Evolutionary conservation across 2,113 vertebrate genomes (phyloP), one percentile per base, ranked within the genome.

Genomic region (Sphyrna mokarran): DNA sequence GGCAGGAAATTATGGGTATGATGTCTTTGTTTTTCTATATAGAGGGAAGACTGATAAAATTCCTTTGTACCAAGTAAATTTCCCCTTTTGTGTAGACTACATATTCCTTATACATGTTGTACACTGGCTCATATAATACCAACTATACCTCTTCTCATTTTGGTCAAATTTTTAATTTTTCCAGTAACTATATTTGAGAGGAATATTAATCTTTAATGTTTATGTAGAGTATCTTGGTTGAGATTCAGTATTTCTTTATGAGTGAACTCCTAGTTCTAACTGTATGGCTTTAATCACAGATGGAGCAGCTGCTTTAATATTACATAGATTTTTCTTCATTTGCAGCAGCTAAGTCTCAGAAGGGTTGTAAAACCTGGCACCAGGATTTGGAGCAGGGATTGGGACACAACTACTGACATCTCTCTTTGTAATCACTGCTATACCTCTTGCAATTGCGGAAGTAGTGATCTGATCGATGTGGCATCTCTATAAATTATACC

Each of bases 291-390:
- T 95, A 72, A 95, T 70, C 94, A 95, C 94, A 72, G 94, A 95
- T 40, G 26, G 43, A 95, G 69, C 94, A 95, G 68, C 69, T 95
- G 94, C 69, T 72, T 95, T 95, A 95, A 72, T 70, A 95, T 95
- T 72, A 54, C 66, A 95, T 95, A 95, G 66, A 70, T 95, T 95
- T 95, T 95, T 95, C 94, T 95, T 95, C 94, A 72, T 95, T 95
- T 95, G 94, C 68, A 54, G 94, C 40, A 95, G 94, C 14, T 37
- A 72, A 70, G 68, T 95, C 94, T 70, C 68, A 54, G 94, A 95
- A 95, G 94, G 69, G 69, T 95, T 76, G 43, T 95, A 95, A 72
- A 95, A 95, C 94, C 68, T 70, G 94, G 94, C 69, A 72, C 40
- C 68, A 95, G 66, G 43, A 72, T 95, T 95, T 95, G 1, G 68